phyloP scores from a whole-genome alignment of 2,888 invertebrate genomes.

The Odiellus spinosus region DNA sequence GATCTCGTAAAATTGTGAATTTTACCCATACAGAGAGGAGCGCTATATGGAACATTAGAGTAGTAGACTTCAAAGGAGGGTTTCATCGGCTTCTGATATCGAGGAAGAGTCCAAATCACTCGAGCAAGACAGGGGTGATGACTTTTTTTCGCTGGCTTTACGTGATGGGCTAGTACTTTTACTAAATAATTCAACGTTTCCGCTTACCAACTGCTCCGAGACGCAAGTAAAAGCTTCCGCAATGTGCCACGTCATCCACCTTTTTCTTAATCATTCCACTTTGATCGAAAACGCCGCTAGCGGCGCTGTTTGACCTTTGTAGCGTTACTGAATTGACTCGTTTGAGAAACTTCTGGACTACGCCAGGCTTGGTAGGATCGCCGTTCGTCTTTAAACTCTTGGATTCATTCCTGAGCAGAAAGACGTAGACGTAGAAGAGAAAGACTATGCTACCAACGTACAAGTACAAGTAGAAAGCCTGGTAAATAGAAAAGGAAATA shows the following conservation, averaged over 20 bases:
- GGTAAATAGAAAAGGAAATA: slow-evolving; percentile 17
- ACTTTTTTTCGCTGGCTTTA: too few relatives aligned
- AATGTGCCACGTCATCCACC: slow-evolving; percentile 39
- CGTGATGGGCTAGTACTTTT: too few relatives aligned
- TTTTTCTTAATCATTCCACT: slow-evolving; percentile 5
- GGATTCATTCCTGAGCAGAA: slow-evolving; percentile 20
- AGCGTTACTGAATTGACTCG: slow-evolving; percentile 10
- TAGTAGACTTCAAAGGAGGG: too few relatives aligned
- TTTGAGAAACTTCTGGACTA: slow-evolving; percentile 5
- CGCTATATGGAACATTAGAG: too few relatives aligned
- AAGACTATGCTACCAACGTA: slow-evolving; percentile 75
- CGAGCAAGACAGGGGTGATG: too few relatives aligned
- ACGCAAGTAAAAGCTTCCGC: slow-evolving; percentile 78
- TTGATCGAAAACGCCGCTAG: slow-evolving; percentile 1
- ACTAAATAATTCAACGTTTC: too few relatives aligned
- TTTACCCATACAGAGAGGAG: too few relatives aligned
- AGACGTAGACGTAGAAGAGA: slow-evolving; percentile 58
- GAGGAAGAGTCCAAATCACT: too few relatives aligned
- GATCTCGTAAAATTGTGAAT: too few relatives aligned
- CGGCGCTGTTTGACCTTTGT: slow-evolving; percentile 1
- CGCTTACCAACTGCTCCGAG: slow-evolving; percentile 74
- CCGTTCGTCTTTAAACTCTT: slow-evolving; percentile 2
- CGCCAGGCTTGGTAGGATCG: not conserved
- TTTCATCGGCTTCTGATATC: too few relatives aligned
- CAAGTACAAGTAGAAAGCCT: slow-evolving; percentile 72